A percentile compares a stretch with the other conserved stretches of the same genome.
Conservation (phyloP, 2,888 invertebrate genomes). For the Dusona sp. region DNA sequence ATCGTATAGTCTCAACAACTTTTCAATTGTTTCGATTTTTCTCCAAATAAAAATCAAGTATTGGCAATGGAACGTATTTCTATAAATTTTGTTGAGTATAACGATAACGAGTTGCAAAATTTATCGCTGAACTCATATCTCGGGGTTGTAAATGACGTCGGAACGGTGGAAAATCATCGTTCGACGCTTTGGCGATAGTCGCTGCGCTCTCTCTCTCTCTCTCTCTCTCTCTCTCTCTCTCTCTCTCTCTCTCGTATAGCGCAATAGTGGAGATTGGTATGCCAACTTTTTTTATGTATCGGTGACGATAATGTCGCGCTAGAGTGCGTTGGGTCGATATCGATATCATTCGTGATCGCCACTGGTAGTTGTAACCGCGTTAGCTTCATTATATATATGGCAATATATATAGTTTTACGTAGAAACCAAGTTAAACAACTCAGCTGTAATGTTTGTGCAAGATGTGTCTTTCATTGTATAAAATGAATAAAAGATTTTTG, state of each 20-base stretch:
- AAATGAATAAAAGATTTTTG: not conserved
- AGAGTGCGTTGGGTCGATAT: slow-evolving; percentile 64
- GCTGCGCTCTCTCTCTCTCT: slow-evolving; percentile 15
- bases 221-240: no score
- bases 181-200: slow-evolving; percentile 16
- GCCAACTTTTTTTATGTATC: slow-evolving; percentile 3
- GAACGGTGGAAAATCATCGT: slow-evolving; percentile 47
- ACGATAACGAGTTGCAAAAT: slow-evolving; percentile 38
- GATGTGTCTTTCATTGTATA: not conserved
- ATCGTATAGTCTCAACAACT: not conserved
- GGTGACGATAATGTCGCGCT: slow-evolving; percentile 61
- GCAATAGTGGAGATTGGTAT: not conserved
- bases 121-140: slow-evolving; percentile 13
- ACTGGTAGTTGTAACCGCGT: slow-evolving; percentile 29
- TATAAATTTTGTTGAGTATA: not conserved
- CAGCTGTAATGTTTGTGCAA: no score
- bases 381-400: not conserved
- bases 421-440: not conserved
- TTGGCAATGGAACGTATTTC: not conserved
- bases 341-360: slow-evolving; percentile 61
- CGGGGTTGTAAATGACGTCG: slow-evolving; percentile 5
- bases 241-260: slow-evolving; percentile 4
- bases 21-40: not conserved
- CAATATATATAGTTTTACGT: not conserved
- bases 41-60: not conserved